Base-by-base conservation (phyloP, 2,888 invertebrate genomes). In the Nomada ferruginata region DNA sequence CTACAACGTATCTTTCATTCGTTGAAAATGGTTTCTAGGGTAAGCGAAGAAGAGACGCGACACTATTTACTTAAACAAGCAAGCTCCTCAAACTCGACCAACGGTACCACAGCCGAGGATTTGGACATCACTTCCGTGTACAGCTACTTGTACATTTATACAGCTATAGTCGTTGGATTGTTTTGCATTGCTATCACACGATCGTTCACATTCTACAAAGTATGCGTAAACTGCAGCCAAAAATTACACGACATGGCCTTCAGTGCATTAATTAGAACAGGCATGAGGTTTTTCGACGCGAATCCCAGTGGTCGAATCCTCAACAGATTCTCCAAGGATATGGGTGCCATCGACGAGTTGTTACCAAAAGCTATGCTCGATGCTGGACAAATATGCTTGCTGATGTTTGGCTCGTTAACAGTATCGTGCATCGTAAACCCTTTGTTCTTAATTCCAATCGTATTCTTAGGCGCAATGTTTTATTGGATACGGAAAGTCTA, bases 251-350 rank as follows among this genome's bases (percentile, higher is more conserved):
- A 95, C 83, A 91, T 87, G 60, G 95, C 95, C 94, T 95, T 96
- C 88, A 85, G 91, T 10, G 93, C 94, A 18, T 91, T 96, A 15
- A 94, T 95, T n/a, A 91, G 94, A 73, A 94, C 95, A 0, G 94
- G 94, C 2, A 95, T 96, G 94, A 92, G 95, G 74, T 98, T 98
- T 93, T 98, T 98, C 91, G 97, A 98, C 90, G 96, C 96, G 0
- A 98, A 98, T 93, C 97, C 98, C 2, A 96, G 96, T 87, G 97
- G 97, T 52, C 95, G 97, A 71, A 97, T 98, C 83, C 94, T 98
- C 61, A 97, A 97, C 91, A 94, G 98, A 84, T 97, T 98, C 90
- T 96, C 97, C 0, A 98, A 97, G 91, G 98, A 98, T 90, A 95
- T 97, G 90, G 97, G 97, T 0, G 95, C 96, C 0, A 96, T 97